phyloP scores from a whole-genome alignment of 2,888 invertebrate species.

The Oxystoma pomonae region DNA sequence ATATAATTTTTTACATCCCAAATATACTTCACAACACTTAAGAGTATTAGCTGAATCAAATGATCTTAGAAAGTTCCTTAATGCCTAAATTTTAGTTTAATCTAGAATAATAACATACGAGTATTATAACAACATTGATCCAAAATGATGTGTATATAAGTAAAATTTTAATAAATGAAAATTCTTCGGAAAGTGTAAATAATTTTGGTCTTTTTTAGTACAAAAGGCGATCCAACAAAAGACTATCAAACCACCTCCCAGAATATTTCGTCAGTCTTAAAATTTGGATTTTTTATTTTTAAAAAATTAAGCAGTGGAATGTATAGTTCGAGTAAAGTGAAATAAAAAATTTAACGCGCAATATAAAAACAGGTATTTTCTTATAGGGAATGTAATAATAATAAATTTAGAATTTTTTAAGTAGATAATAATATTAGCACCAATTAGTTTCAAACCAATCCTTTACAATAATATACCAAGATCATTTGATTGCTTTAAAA shows the following conservation, averaged over 20 bases:
- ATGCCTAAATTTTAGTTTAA: not conserved
- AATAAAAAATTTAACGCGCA: not conserved
- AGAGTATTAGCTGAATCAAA: conserved; percentile 26
- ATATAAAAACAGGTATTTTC: not conserved
- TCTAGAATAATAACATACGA: not conserved
- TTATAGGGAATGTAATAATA: not conserved
- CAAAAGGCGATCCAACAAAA: no score
- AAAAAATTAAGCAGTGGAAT: not conserved
- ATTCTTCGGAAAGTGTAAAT: not conserved
- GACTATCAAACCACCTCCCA: no score
- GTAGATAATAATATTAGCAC: not conserved
- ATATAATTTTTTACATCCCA: conserved; percentile 39
- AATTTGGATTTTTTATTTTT: not conserved
- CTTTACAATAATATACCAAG: not conserved
- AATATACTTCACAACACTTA: conserved; percentile 40
- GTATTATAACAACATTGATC: not conserved
- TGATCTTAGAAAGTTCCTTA: conserved; percentile 2
- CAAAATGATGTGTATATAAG: not conserved
- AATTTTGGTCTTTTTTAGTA: not conserved
- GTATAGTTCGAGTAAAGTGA: not conserved
- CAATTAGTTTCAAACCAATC: not conserved
- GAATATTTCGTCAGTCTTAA: not conserved
- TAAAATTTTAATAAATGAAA: not conserved
- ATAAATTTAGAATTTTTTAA: not conserved
- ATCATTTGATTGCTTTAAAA: not conserved